Base-by-base conservation (phyloP, 2,113 vertebrate genomes). In the Leptobrachium leishanense region DNA sequence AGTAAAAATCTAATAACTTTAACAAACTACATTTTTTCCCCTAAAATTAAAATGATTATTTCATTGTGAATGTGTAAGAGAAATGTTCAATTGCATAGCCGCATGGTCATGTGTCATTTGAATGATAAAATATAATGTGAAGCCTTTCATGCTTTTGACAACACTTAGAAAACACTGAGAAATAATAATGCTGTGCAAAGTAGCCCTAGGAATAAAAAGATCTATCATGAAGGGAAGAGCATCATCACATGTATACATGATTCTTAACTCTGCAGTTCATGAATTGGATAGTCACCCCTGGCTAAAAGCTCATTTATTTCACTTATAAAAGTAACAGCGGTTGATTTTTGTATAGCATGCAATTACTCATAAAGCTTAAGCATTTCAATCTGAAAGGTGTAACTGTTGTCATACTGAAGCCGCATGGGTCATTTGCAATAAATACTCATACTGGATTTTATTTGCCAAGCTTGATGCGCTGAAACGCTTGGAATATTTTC, bases 131-230 rank as follows among this genome's bases (percentile, higher is more conserved):
- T 1, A 43, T 68, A 68, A 41, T 43, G 41, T 5, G 41, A 68
- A 68, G 41, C 39, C 31, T 68, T 9, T 68, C 4, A 68, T 43
- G 66, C 40, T 68, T 43, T 68, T 42, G 66, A 68, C 41, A 68
- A 68, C 20, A 40, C 41, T 68, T 68, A 20, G n/a, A 68, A 68
- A 68, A 68, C 8, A 12, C 39, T 43, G 41, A 64, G 62, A 13
- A 68, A 68, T 68, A 68, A 68, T 68, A 31, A 68, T 8, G 41
- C 9, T 39, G 41, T 68, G 2, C 66, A 68, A 68, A 43, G 66
- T 68, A 43, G 40, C 66, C 39, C 39, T 20, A 42, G 66, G 40
- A 68, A 68, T 43, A 65, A 65, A 31, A 6, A 65, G 63, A 5
- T 11, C 66, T 3, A 43, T 68, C 43, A 68, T 43, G 13, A 68